phyloP scores from a whole-genome alignment of 2,888 invertebrate genomes.

The Globia sparganii region DNA sequence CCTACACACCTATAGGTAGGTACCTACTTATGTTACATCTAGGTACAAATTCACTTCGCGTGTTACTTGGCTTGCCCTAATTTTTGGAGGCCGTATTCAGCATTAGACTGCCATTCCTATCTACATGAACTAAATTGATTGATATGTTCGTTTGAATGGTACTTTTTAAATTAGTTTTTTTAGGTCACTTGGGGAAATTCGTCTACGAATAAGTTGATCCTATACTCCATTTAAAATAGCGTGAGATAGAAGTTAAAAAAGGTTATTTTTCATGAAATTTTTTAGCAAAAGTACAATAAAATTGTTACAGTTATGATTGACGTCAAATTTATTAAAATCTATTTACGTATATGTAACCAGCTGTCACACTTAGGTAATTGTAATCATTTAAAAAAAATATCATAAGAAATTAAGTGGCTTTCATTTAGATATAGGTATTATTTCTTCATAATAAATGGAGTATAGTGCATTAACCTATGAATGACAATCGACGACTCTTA shows the following conservation, averaged over 20 bases:
- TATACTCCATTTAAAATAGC: too few relatives aligned
- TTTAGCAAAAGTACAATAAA: too few relatives aligned
- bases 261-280: too few relatives aligned
- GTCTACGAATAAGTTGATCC: neutral
- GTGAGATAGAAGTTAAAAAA: too few relatives aligned
- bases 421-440: too few relatives aligned
- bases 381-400: too few relatives aligned
- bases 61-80: constrained; percentile 28
- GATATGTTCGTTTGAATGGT: neutral
- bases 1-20: neutral
- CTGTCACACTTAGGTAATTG: too few relatives aligned
- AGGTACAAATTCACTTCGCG: constrained; percentile 30
- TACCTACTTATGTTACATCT: neutral
- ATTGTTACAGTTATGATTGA: too few relatives aligned
- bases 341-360: too few relatives aligned
- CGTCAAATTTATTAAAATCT: too few relatives aligned
- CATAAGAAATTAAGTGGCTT: too few relatives aligned
- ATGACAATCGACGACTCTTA: neutral
- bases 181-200: neutral
- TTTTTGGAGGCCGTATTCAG: constrained; percentile 36
- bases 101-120: neutral
- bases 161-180: neutral
- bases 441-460: too few relatives aligned
- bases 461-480: constrained; percentile 21
- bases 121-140: neutral